Evolutionary conservation across 2,113 vertebrate genomes (phyloP), one percentile per base, ranked within the genome.

Genomic region (Tympanuchus pallidicinctus): DNA sequence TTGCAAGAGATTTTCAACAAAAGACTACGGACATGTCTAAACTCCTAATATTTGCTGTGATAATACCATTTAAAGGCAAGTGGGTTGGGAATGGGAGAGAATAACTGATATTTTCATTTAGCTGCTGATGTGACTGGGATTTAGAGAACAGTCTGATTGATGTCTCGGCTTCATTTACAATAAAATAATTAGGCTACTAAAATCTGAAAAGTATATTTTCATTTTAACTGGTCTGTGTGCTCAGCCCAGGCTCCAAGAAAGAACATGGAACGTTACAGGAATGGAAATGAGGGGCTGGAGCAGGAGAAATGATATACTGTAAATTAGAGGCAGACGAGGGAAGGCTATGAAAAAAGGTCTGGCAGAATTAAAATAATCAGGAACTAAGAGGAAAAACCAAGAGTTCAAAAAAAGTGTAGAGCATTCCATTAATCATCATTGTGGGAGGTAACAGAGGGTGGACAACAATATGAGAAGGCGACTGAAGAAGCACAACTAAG

Each of bases 381-480:
- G 40, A 97, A 93, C 90, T 96, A 97, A 98, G 82, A 97, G 82
- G 91, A 92, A 97, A 97, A 97, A 97, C 80, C 91, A 97, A 97
- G 86, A 94, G 92, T 96, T 97, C 92, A 92, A 90, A 91, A 96
- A 89, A 93, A 95, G 50, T n/a, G 61, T 86, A 90, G 70, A 96
- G 87, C 52, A 73, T 96, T 79, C 76, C 93, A 97, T 96, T 97
- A 96, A 97, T 96, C 95, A 95, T 94, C 83, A 90, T 92, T 96
- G 93, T 82, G 82, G 82, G 84, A 97, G 88, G 95, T 92, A 96
- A 95, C 72, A 93, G 90, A 96, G 95, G 82, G 82, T 97, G 48
- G 94, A 95, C 84, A 94, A 92, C 87, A 82, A 78, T 89, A 87
- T 5, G 15, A 93, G 75, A 89, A 81, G 66, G 82, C 40, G 54